Conservation (phyloP, 2,797 vertebrate species). For the Manis javanica region DNA sequence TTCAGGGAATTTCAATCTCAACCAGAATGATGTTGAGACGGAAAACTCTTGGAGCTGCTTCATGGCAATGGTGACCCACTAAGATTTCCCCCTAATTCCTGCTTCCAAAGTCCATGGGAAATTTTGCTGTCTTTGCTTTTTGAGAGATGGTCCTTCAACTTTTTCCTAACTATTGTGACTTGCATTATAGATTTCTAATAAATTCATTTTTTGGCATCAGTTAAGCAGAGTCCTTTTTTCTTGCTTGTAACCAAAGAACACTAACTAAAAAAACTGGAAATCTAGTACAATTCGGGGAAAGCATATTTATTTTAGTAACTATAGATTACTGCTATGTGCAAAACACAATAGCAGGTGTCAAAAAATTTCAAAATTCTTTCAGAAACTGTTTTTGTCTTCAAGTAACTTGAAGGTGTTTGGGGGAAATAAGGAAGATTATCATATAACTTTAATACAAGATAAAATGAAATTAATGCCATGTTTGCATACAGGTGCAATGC, state of each 20-base stretch:
- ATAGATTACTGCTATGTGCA: background rate
- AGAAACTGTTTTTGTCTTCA: background rate
- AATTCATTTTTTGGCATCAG: background rate
- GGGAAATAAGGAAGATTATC: background rate
- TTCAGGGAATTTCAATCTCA: background rate
- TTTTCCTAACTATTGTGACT: background rate
- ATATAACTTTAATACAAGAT: background rate
- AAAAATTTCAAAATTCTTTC: background rate
- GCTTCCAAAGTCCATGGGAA: background rate
- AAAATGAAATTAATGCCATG: background rate
- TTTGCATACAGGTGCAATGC: background rate
- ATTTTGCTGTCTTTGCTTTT: background rate
- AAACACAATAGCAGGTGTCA: background rate
- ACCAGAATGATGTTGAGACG: background rate
- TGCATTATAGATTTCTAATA: background rate
- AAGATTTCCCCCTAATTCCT: background rate
- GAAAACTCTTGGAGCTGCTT: background rate
- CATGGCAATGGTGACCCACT: background rate
- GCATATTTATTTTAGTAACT: background rate
- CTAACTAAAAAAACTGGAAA: background rate
- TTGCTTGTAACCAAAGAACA: background rate
- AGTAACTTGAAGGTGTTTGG: background rate
- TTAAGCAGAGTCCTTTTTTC: background rate
- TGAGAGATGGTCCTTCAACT: background rate
- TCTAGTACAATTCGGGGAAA: conserved; percentile 19